phyloP scores from a whole-genome alignment of 1,140 invertebrate species.

The Ridgeia piscesae region DNA sequence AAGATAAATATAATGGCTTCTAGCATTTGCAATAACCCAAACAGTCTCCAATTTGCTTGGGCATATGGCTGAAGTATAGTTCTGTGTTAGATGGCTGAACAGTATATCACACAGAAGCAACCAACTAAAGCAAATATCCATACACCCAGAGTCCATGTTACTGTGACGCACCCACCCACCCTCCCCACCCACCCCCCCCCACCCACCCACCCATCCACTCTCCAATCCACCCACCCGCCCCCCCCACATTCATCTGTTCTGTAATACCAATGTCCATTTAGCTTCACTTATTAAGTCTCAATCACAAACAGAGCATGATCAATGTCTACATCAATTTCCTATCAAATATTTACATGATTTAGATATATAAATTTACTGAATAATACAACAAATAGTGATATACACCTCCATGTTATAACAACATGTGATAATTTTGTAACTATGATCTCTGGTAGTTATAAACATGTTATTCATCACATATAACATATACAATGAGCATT shows the following conservation, averaged over 20 bases:
- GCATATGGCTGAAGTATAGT: not conserved
- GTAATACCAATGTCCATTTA: not conserved
- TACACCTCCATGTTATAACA: not conserved
- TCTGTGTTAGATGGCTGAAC: not conserved
- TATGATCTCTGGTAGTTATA: not conserved
- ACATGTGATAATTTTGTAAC: not conserved
- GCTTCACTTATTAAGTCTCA: not conserved
- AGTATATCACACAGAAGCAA: not conserved
- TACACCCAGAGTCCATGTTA: not conserved
- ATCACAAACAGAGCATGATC: not conserved
- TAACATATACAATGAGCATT: not conserved
- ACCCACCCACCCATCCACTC: too few relatives aligned
- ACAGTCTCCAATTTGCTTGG: not conserved
- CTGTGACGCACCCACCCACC: too few relatives aligned
- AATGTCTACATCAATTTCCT: not conserved
- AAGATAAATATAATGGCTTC: not conserved
- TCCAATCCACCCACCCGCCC: too few relatives aligned
- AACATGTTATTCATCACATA: not conserved
- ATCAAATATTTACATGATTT: not conserved
- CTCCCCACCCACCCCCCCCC: too few relatives aligned
- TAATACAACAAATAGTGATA: not conserved
- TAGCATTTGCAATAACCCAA: not conserved
- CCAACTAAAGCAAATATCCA: not conserved
- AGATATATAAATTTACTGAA: not conserved
- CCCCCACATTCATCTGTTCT: too few relatives aligned